phyloP scores from a whole-genome alignment of 2,113 vertebrate species.

The Lophura nycthemera region DNA sequence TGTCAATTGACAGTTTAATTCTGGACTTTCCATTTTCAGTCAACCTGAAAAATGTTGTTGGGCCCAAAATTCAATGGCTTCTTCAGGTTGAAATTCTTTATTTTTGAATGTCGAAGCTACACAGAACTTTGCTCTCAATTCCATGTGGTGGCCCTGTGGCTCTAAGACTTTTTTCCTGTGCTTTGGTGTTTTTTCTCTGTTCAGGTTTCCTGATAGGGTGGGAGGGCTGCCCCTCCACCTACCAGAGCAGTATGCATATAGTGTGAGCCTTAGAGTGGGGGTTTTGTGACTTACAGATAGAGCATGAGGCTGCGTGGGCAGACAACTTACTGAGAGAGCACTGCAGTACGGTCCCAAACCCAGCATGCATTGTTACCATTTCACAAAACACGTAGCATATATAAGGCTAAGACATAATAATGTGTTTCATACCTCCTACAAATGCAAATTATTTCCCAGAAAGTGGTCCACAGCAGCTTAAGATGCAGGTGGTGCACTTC shows the following conservation, averaged over 20 bases:
- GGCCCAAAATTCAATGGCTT: background rate
- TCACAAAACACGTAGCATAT: rapidly evolving
- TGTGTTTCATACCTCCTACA: background rate
- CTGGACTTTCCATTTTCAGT: background rate
- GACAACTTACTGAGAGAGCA: background rate
- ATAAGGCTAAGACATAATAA: background rate
- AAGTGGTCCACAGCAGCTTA: background rate
- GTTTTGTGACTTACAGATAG: background rate
- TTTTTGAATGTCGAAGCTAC: background rate
- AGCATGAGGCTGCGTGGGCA: background rate
- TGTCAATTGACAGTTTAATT: background rate
- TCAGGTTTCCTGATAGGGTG: background rate
- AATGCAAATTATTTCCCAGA: background rate
- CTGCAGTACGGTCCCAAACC: background rate
- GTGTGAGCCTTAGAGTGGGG: background rate
- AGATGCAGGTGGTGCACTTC: background rate
- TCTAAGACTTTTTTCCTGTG: background rate
- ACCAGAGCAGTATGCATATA: background rate
- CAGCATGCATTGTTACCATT: rapidly evolving
- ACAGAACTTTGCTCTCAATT: background rate
- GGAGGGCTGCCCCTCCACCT: background rate
- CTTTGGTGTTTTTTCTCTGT: background rate
- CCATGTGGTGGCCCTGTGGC: background rate
- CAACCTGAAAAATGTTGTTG: background rate
- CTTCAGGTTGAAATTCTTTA: background rate